phyloP scores from a whole-genome alignment of 1,140 invertebrate species.

The Mizuhopecten yessoensis region DNA sequence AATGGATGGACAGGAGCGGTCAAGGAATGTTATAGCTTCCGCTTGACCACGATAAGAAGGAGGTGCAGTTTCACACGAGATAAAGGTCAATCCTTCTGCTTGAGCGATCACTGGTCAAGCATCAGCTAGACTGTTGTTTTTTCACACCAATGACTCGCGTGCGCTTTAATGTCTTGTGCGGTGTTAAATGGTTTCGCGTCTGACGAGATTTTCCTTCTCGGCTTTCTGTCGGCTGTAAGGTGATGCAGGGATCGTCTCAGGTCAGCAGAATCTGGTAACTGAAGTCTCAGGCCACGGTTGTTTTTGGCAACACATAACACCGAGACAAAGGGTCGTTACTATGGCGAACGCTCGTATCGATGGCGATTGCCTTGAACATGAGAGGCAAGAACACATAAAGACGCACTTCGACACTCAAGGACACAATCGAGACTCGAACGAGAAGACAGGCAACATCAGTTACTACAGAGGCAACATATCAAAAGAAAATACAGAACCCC shows the following conservation, averaged over 20 bases:
- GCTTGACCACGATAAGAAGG: background rate
- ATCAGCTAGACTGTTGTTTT: background rate
- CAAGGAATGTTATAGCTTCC: conserved; percentile 5
- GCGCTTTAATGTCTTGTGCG: background rate
- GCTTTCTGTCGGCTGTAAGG: background rate
- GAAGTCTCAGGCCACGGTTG: no score
- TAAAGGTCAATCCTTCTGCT: background rate
- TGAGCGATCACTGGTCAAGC: background rate
- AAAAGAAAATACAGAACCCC: background rate
- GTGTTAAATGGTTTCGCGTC: background rate
- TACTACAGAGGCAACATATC: no score
- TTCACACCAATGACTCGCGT: background rate
- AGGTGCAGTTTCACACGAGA: background rate
- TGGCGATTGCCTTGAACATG: no score
- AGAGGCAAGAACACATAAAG: no score
- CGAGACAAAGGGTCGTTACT: background rate
- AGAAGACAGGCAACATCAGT: no score
- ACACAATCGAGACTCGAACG: no score
- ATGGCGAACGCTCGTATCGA: background rate
- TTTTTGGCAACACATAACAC: background rate
- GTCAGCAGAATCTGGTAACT: background rate
- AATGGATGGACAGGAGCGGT: background rate
- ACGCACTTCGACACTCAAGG: no score
- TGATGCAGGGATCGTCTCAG: background rate
- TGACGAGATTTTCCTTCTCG: background rate